Percentiles rank a stretch among this genome's conserved stretches.
These are phyloP conservation scores for Pseudopodoces humilis DNA, from an alignment of 2,113 vertebrate species.

Conservation along the genomic window DNA sequence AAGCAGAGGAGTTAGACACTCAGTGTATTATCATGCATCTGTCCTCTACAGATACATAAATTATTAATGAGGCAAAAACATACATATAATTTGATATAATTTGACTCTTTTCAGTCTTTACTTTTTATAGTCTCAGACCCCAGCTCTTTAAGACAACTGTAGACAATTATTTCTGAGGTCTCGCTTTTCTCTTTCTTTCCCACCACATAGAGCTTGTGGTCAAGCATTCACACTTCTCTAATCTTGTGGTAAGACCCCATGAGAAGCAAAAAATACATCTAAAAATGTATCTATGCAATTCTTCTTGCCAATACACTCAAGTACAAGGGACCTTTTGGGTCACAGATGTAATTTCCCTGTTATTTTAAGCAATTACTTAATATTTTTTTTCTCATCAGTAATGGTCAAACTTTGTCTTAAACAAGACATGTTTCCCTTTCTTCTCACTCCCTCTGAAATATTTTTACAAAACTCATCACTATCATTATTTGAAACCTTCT, in stretches of 20 bases:
- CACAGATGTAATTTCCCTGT: not conserved
- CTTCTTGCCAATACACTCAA: not conserved
- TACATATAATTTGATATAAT: not conserved
- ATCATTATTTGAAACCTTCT: not conserved
- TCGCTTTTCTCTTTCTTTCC: not conserved
- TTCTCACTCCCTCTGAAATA: not conserved
- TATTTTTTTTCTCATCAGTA: not conserved
- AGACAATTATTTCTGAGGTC: not conserved
- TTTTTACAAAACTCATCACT: not conserved
- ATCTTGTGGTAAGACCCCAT: not conserved
- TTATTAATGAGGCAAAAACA: not conserved
- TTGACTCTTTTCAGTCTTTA: not conserved
- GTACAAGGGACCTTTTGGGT: not conserved
- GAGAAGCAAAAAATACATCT: not conserved
- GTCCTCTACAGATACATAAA: not conserved
- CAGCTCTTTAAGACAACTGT: not conserved
- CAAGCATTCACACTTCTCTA: rapidly evolving
- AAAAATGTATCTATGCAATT: not conserved
- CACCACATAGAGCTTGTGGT: not conserved
- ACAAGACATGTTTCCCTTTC: not conserved
- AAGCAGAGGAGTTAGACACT: not conserved
- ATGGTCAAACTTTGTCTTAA: not conserved
- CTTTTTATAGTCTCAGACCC: not conserved
- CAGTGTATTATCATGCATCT: not conserved
- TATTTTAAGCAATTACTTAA: not conserved